These are phyloP conservation scores for Sebastes matsubarae DNA, from an alignment of 2,797 vertebrate species.

Conservation along the genomic window DNA sequence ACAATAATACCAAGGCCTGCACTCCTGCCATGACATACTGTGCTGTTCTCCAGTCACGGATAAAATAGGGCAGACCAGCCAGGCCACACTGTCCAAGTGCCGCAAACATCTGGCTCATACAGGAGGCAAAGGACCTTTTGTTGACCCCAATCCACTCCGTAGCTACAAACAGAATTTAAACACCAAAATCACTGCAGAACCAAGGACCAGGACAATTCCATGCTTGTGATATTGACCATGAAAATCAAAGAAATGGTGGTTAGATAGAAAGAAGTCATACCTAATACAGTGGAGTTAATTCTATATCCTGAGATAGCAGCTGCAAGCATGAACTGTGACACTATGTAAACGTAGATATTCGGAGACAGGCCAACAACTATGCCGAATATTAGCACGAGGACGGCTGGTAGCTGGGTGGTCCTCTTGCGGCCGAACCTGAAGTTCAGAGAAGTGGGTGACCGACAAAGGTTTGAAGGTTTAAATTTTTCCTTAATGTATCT, in stretches of 20 bases:
- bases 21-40: constrained; percentile 72
- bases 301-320: constrained; percentile 64
- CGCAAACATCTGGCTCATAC: constrained; percentile 68
- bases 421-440: constrained; percentile 82
- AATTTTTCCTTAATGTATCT: not conserved
- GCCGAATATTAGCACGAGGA: constrained; percentile 66
- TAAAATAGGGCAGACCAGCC: constrained; percentile 76
- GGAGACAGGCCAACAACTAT: constrained; percentile 75
- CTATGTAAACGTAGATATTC: constrained; percentile 75
- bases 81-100: constrained; percentile 75
- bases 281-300: constrained; percentile 75
- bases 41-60: constrained; percentile 83
- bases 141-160: constrained; percentile 85
- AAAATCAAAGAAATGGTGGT: not conserved
- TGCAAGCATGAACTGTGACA: constrained; percentile 79
- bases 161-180: constrained; percentile 58
- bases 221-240: not conserved
- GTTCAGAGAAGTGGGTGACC: not conserved
- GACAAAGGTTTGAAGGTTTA: not conserved
- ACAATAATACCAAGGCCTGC: constrained; percentile 70
- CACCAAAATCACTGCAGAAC: not conserved
- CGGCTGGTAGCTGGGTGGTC: constrained; percentile 71
- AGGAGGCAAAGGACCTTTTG: constrained; percentile 72
- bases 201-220: too few species aligned
- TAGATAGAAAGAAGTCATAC: constrained; percentile 52